These are phyloP conservation scores for Cuculus canorus DNA, from an alignment of 2,797 vertebrate species.

Conservation along the genomic window DNA sequence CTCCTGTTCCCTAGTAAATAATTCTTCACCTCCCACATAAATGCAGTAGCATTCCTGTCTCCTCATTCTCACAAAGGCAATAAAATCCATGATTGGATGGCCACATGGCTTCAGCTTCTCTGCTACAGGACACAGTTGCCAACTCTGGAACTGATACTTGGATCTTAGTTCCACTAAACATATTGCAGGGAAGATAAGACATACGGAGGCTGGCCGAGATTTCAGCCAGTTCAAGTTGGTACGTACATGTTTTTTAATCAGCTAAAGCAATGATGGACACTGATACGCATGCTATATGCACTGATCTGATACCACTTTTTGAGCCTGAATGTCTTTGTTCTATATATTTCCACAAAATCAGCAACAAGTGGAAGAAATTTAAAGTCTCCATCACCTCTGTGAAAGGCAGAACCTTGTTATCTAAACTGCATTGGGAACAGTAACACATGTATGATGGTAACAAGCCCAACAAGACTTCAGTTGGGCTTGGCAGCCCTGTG, in stretches of 20 bases:
- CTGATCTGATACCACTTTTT: background rate
- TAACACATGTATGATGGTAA: background rate
- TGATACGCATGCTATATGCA: background rate
- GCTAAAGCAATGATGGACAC: background rate
- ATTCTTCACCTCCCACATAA: background rate
- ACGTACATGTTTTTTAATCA: background rate
- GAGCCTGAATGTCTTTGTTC: background rate
- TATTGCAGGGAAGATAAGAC: background rate
- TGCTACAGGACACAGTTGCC: accelerated
- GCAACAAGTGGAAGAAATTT: background rate
- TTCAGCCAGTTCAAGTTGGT: background rate
- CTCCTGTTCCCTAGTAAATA: background rate
- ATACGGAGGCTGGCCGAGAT: background rate
- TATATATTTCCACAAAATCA: background rate
- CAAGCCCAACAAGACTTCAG: background rate
- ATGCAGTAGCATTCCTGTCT: background rate
- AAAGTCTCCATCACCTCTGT: background rate
- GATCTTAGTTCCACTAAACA: background rate
- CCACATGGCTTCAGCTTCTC: background rate
- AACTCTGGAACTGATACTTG: background rate
- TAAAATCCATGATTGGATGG: background rate
- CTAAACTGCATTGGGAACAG: background rate
- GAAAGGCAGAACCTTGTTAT: background rate
- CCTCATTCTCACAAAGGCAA: background rate
- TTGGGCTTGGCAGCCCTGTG: background rate